These are phyloP conservation scores for Limonius californicus DNA, from an alignment of 1,140 invertebrate genomes.

Conservation along the genomic window DNA sequence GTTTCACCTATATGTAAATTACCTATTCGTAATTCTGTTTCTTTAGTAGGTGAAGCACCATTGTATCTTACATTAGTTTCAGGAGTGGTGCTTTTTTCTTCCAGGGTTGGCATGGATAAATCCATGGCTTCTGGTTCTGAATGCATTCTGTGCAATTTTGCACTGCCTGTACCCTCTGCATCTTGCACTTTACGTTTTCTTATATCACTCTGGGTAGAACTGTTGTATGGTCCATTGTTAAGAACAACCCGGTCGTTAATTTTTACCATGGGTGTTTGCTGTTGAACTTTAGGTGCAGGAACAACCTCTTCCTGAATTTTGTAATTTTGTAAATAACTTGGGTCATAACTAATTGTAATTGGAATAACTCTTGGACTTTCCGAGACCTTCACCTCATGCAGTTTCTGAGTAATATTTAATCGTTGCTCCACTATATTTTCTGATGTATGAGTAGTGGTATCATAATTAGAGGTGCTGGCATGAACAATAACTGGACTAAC, in stretches of 20 bases:
- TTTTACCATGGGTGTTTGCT: neutral
- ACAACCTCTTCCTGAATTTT: neutral
- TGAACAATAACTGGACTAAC: neutral
- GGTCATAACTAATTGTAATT: conserved; percentile 8
- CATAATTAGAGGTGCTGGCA: neutral
- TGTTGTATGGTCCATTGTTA: neutral
- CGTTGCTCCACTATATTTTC: too few species aligned
- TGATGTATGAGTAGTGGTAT: too few species aligned
- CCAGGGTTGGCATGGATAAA: conserved; percentile 28
- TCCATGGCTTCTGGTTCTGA: conserved; percentile 39
- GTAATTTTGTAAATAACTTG: neutral
- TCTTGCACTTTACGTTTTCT: conserved; percentile 8
- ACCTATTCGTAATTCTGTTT: neutral
- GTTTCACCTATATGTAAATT: neutral
- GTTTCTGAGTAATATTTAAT: neutral
- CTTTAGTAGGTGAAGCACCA: neutral
- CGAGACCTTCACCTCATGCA: neutral
- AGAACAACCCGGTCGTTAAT: conserved; percentile 1
- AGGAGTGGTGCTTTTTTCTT: neutral
- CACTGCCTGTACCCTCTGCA: neutral
- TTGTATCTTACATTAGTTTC: conserved; percentile 10
- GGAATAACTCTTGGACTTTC: neutral
- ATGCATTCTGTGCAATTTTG: conserved; percentile 25
- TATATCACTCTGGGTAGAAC: neutral
- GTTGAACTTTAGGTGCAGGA: too few species aligned